phyloP scores from a whole-genome alignment of 2,113 vertebrate species.

The Megaceryle torquata region DNA sequence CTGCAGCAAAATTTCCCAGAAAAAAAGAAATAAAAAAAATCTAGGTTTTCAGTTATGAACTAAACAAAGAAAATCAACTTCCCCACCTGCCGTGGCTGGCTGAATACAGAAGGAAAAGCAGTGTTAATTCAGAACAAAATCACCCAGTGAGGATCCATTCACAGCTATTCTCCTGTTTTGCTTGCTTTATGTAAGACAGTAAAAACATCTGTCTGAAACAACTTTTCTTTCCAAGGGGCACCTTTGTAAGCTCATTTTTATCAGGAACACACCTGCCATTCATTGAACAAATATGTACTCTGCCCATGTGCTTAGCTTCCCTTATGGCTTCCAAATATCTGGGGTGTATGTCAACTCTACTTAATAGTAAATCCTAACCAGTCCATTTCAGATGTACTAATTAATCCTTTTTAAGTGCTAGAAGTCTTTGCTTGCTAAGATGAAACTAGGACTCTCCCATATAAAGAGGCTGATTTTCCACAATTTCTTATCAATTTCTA shows the following conservation, averaged over 20 bases:
- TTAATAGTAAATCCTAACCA: background rate
- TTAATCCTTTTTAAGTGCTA: background rate
- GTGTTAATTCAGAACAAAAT: constrained; percentile 20
- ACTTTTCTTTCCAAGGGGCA: background rate
- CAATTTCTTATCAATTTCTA: background rate
- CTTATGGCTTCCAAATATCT: background rate
- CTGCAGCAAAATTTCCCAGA: background rate
- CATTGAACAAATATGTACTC: background rate
- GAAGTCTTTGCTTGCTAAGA: background rate
- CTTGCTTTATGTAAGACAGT: background rate
- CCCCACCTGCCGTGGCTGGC: background rate
- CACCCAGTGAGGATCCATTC: background rate
- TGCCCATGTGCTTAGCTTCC: background rate
- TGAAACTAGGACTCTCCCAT: background rate
- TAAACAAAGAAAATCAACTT: constrained; percentile 22
- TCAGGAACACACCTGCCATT: background rate
- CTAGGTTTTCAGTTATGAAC: background rate
- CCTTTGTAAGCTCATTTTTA: background rate
- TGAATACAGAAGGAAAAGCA: background rate
- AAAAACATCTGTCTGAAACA: background rate
- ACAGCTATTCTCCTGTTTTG: background rate
- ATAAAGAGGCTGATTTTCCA: background rate
- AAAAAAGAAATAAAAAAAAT: background rate
- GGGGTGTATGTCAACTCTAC: background rate
- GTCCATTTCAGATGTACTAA: background rate